phyloP scores from a whole-genome alignment of 2,888 invertebrate species.

The Spicauda simplicius region DNA sequence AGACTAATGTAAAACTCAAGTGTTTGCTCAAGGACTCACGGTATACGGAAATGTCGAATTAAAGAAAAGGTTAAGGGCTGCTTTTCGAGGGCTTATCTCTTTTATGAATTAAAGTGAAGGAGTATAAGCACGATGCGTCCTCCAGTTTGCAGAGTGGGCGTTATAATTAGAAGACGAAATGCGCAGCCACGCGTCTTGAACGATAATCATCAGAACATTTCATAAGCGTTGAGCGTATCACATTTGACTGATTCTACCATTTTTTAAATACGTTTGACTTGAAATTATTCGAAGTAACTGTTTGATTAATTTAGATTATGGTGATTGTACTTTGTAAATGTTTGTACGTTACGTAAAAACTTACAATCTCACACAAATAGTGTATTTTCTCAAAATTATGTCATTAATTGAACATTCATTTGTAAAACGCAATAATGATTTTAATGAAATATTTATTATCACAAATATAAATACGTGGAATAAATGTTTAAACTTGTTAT shows the following conservation, averaged over 20 bases:
- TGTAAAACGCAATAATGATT: too few relatives aligned
- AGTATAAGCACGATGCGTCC: slow-evolving; percentile 45
- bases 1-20: slow-evolving; percentile 26
- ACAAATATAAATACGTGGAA: too few relatives aligned
- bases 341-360: too few relatives aligned
- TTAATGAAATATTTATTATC: too few relatives aligned
- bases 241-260: neutral
- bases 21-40: slow-evolving; percentile 15
- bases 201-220: slow-evolving; percentile 60
- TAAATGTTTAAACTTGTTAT: too few relatives aligned
- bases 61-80: slow-evolving; percentile 28
- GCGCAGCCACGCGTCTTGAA: slow-evolving; percentile 75
- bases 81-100: slow-evolving; percentile 34
- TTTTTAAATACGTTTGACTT: too few relatives aligned
- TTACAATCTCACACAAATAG: too few relatives aligned
- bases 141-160: slow-evolving; percentile 47
- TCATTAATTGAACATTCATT: too few relatives aligned
- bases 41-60: slow-evolving; percentile 29
- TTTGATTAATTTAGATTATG: too few relatives aligned
- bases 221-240: slow-evolving; percentile 46
- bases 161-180: slow-evolving; percentile 80
- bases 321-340: too few relatives aligned
- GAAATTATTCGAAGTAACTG: slow-evolving; percentile 29
- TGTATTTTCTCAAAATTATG: too few relatives aligned
- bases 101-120: slow-evolving; percentile 35